A percentile compares a stretch with the other conserved stretches of the same genome.
Evolutionary conservation across 2,797 vertebrate species (phyloP).

Genomic region (Chromobotia macracanthus): DNA sequence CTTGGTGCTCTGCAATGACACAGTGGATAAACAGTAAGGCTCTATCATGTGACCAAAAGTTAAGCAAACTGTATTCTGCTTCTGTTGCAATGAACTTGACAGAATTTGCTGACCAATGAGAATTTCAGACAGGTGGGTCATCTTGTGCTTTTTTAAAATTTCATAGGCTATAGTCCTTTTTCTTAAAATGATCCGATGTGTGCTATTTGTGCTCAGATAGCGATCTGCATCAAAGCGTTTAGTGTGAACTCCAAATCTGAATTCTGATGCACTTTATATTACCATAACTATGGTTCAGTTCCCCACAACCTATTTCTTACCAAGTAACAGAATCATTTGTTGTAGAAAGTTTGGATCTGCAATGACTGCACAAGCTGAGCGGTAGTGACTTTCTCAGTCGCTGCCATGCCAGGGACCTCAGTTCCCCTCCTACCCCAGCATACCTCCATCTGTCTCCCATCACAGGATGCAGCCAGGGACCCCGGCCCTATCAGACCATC

Average conservation of each 20-base stretch:
- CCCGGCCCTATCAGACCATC: constrained; percentile 81
- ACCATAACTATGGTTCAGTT: neutral
- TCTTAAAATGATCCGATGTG: neutral
- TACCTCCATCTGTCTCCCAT: constrained; percentile 88
- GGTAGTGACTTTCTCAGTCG: constrained; percentile 20
- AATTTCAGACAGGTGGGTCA: neutral
- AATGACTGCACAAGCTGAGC: neutral
- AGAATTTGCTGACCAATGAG: neutral
- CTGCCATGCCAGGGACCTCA: constrained; percentile 75
- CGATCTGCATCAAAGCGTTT: too few species aligned
- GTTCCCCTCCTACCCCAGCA: constrained; percentile 82
- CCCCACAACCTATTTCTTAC: neutral
- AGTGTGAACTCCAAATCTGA: neutral
- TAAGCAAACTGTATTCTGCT: neutral
- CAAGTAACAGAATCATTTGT: neutral
- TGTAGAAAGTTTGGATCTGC: neutral
- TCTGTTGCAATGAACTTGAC: neutral
- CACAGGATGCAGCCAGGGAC: constrained; percentile 80
- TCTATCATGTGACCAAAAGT: neutral
- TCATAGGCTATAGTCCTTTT: neutral
- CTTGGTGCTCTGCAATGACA: neutral
- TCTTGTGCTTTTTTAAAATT: neutral
- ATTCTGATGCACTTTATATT: neutral
- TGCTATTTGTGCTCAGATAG: too few species aligned
- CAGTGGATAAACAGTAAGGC: neutral